Evolutionary conservation across 2,888 invertebrate species (phyloP).

Genomic region (Timema podura): DNA sequence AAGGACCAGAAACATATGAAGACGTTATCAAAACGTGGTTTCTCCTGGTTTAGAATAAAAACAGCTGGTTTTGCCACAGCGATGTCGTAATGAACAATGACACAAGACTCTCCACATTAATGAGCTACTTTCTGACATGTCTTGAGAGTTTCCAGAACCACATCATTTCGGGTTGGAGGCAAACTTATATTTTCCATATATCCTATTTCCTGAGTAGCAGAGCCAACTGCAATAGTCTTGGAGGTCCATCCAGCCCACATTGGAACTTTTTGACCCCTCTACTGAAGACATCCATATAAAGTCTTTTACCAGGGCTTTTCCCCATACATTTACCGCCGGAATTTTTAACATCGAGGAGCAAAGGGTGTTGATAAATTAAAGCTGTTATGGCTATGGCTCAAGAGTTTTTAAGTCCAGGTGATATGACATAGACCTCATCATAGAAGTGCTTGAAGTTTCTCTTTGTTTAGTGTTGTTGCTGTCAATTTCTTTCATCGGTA

Average conservation of each 20-base stretch:
- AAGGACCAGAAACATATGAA: conserved; percentile 7
- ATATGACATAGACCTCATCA: conserved; percentile 5
- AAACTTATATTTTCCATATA: conserved; percentile 14
- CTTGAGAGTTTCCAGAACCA: conserved; percentile 8
- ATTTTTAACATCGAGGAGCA: conserved; percentile 8
- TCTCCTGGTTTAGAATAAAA: conserved; percentile 13
- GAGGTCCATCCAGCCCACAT: conserved; percentile 7
- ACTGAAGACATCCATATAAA: conserved; percentile 3
- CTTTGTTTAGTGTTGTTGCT: conserved; percentile 1
- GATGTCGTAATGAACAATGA: conserved; percentile 14
- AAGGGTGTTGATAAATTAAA: conserved; percentile 6
- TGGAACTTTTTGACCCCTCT: conserved; percentile 11
- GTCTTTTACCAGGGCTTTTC: background rate
- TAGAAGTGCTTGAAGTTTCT: conserved; percentile 9
- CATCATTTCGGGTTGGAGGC: conserved; percentile 9
- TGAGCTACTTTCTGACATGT: conserved; percentile 6
- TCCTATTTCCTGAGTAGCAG: conserved; percentile 10
- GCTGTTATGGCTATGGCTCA: conserved; percentile 2
- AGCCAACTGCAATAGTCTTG: background rate
- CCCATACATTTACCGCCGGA: conserved; percentile 1
- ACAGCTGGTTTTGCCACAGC: background rate
- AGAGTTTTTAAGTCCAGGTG: conserved; percentile 7
- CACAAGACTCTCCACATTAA: conserved; percentile 9
- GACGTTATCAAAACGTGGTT: conserved; percentile 11
- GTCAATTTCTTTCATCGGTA: background rate